Evolutionary conservation across 2,797 vertebrate species (phyloP), one percentile per base, ranked within the genome.

Genomic region (Danio kyathit): DNA sequence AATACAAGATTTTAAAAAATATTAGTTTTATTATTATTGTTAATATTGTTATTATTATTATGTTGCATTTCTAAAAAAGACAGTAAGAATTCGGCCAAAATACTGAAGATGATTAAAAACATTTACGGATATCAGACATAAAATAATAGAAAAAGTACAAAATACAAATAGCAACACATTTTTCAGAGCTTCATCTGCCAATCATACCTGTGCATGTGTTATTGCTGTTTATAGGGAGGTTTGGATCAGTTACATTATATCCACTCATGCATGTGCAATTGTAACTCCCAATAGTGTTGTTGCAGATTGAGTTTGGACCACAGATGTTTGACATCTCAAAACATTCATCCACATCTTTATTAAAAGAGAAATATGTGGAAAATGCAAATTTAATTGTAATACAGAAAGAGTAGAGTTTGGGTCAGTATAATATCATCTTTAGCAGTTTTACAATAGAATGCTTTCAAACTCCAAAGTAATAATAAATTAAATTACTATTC

Each of bases 281-380:
- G 57, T 74, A 0, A 51, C 44, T 49, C 44, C 73, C 73, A 63
- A 49, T 6, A 40, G 57, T 49, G 57, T 74, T 79, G 54, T 11
- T 61, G 12, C 76, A 79, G 43, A 38, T 21, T 59, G 76, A 79
- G 65, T 79, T 70, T 61, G 65, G 65, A 71, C 76, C 76, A 51
- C 76, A 79, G 14, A 79, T 0, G 3, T 16, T 7, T 54, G 69
- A 1, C 12, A 12, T 52, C 48, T 72, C 16, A 6, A 10, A 12
- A 46, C 78, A 80, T 46, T 80, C 76, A 41, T 60, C 6, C 14
- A 80, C 59, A 38, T 80, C 78, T 73, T n/a, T n/a, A 46, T 7
- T 4, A 11, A 29, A 48, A 48, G 1, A 3, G n/a, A 56, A 7
- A 16, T 10, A n/a, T 2, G 9, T n/a, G n/a, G n/a, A n/a, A n/a